Percentiles rank a stretch among this genome's conserved stretches.
Conservation (phyloP, 2,797 vertebrate species). For the Propithecus deckenii region DNA sequence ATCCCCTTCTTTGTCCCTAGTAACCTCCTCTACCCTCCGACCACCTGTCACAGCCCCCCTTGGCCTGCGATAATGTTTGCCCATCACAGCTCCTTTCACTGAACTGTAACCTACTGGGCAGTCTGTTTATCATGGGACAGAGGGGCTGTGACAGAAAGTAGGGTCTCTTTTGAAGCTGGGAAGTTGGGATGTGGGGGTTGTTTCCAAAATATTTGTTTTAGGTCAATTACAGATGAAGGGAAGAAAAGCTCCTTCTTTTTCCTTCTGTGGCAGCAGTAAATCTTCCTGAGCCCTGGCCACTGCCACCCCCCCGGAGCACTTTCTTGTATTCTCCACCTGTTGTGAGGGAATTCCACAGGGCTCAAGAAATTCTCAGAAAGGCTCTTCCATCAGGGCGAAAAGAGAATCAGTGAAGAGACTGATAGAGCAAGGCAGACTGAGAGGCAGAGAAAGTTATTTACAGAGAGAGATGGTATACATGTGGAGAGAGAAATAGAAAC, state of each 20-base stretch:
- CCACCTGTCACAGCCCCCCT: not conserved
- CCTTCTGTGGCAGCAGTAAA: not conserved
- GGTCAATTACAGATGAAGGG: not conserved
- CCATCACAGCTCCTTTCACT: not conserved
- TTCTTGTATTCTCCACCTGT: slow-evolving; percentile 14
- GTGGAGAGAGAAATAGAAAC: not conserved
- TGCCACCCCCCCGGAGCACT: not conserved
- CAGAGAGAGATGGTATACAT: not conserved
- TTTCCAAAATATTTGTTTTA: slow-evolving; percentile 18
- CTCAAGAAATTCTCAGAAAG: slow-evolving; percentile 36
- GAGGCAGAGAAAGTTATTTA: not conserved
- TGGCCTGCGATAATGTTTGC: not conserved
- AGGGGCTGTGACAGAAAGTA: not conserved
- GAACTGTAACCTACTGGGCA: not conserved
- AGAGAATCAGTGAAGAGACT: not conserved
- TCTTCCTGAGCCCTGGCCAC: not conserved
- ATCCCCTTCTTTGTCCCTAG: slow-evolving; percentile 1
- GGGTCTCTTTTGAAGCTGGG: not conserved
- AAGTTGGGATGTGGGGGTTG: not conserved
- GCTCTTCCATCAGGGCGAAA: not conserved
- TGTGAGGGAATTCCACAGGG: not conserved
- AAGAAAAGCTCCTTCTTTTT: not conserved
- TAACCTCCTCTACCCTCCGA: not conserved
- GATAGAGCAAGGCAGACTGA: not conserved
- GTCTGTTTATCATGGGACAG: not conserved